Base-by-base conservation (phyloP, 53 echinoderm and acorn worm genomes). In the Holothuria leucospilota region DNA sequence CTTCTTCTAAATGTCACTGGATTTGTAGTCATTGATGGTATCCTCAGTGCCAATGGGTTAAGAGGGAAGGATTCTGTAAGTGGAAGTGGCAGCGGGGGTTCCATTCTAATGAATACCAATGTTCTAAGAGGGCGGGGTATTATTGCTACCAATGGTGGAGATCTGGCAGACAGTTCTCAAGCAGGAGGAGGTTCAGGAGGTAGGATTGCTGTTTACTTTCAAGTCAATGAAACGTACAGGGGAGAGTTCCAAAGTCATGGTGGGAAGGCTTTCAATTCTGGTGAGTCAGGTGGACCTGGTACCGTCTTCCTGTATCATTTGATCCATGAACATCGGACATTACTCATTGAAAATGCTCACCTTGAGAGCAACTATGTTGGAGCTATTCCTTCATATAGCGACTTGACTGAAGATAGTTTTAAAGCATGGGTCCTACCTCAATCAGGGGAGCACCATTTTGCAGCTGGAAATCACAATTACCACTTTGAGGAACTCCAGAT, bases 401-500 rank as follows among this genome's bases (percentile, higher is more conserved):
- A 96, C 88, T 85, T 94, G 11, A 87, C 85, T 7, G 49, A 52
- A 18, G 96, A 96, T 82, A 93, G 92, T 69, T 96, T 96, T 67
- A 96, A 96, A 69, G 96, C 96, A 0, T 96, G 96, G 96, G 84
- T 96, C 68, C 90, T 96, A 10, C 96, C 96, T 26, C 96, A 96
- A 56, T 87, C 93, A 0, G 91, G 96, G 20, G 96, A 88, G 85
- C 96, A 96, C 49, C 88, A 87, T 83, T 86, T 96, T 78, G 92
- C 96, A 21, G 92, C 90, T 23, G 96, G 96, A 26, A 80, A 34
- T 51, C 91, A 93, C 53, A 71, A 96, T 72, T 96, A 96, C 72
- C 96, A 94, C 26, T 96, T 96, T 84, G 96, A 96, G 78, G 96
- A 96, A 88, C 88, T 96, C 6, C 96, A 96, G 51, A 96, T 96